A percentile compares a stretch with the other conserved stretches of the same genome.
Evolutionary conservation across 2,888 invertebrate species (phyloP).

Genomic region (Mystacides longicornis): DNA sequence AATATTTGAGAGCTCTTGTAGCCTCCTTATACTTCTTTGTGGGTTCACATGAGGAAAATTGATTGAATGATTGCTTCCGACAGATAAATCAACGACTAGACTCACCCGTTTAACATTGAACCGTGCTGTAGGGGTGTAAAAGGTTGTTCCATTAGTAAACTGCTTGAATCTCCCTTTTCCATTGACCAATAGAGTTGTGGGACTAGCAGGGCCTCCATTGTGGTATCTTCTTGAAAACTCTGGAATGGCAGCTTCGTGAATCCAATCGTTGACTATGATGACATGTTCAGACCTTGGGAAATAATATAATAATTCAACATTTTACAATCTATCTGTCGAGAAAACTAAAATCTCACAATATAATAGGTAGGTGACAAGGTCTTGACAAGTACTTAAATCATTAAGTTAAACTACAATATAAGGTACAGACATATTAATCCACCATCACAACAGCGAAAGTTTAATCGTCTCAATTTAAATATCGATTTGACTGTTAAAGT

Average conservation of each 20-base stretch:
- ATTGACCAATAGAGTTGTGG: constrained; percentile 72
- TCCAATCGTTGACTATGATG: constrained; percentile 77
- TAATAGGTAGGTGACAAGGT: too few species aligned
- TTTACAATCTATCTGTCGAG: not conserved
- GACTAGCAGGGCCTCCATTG: constrained; percentile 73
- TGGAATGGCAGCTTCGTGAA: constrained; percentile 59
- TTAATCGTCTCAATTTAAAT: too few species aligned
- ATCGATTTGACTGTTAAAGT: too few species aligned
- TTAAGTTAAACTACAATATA: not conserved
- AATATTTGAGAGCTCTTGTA: too few species aligned
- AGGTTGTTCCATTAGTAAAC: constrained; percentile 34
- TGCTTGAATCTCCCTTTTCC: constrained; percentile 61
- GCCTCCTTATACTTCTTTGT: too few species aligned
- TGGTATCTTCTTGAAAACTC: constrained; percentile 84
- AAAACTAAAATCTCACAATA: too few species aligned
- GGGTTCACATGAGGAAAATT: too few species aligned
- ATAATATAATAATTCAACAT: not conserved
- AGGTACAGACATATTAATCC: too few species aligned
- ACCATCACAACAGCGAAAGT: too few species aligned
- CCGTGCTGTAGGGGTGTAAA: constrained; percentile 52
- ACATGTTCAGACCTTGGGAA: constrained; percentile 56
- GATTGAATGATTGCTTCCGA: too few species aligned
- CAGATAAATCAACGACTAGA: too few species aligned
- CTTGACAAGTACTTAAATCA: too few species aligned
- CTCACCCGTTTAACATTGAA: constrained; percentile 61